A percentile compares a stretch with the other conserved stretches of the same genome.
Conservation (phyloP, 2,113 vertebrate genomes). For the Nibea albiflora region DNA sequence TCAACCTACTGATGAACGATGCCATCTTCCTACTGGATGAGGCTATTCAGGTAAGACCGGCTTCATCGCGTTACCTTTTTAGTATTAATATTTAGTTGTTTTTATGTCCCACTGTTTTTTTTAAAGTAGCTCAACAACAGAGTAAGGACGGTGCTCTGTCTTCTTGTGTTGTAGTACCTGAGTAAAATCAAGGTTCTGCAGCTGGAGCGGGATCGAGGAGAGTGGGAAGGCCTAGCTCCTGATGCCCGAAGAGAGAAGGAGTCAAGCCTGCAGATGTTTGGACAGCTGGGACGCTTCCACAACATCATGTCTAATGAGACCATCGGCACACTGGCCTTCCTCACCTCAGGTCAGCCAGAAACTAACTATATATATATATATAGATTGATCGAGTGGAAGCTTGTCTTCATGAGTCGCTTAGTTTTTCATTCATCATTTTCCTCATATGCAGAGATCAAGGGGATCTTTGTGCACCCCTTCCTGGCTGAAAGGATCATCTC, state of each 20-base stretch:
- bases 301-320: slow-evolving; percentile 99
- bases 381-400: neutral
- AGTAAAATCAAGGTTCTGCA: slow-evolving; percentile 99
- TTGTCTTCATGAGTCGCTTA: neutral
- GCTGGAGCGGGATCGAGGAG: slow-evolving; percentile 93
- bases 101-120: neutral
- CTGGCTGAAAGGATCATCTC: slow-evolving; percentile 98
- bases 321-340: slow-evolving; percentile 96
- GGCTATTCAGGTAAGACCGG: slow-evolving; percentile 93
- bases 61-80: neutral
- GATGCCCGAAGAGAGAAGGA: slow-evolving; percentile 95
- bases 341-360: slow-evolving; percentile 91
- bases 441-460: slow-evolving; percentile 89
- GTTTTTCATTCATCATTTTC: neutral
- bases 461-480: slow-evolving; percentile 96
- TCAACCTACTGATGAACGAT: slow-evolving; percentile 98
- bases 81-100: neutral
- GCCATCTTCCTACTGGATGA: slow-evolving; percentile 98
- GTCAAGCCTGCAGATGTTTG: slow-evolving; percentile 96
- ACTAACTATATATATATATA: neutral
- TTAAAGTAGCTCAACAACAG: neutral
- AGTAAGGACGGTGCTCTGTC: neutral
- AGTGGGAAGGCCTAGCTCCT: slow-evolving; percentile 91
- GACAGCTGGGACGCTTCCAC: slow-evolving; percentile 97
- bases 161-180: slow-evolving; percentile 87